Conservation (phyloP, 2,113 vertebrate species). For the Sakesphorus luctuosus region DNA sequence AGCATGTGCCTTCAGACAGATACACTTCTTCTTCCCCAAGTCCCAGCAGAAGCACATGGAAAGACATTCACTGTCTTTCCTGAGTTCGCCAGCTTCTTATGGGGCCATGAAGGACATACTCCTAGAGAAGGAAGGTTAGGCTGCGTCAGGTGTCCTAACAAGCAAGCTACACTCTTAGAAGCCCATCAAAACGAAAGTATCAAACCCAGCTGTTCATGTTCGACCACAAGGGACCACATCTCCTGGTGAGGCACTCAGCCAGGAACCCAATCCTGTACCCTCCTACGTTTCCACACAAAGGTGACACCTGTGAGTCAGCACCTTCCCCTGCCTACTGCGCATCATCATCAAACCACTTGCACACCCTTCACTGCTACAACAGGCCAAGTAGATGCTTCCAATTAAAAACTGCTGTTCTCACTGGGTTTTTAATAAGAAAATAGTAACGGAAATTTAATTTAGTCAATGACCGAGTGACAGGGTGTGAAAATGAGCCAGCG, state of each 20-base stretch:
- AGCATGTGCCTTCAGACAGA: not conserved
- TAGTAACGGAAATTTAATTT: constrained; percentile 59
- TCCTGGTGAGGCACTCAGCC: not conserved
- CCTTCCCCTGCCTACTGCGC: not conserved
- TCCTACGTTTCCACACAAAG: not conserved
- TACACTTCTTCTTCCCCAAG: not conserved
- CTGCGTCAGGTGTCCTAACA: not conserved
- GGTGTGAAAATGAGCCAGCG: not conserved
- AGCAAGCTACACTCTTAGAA: not conserved
- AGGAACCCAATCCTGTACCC: not conserved
- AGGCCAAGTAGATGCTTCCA: not conserved
- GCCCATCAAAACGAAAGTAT: not conserved
- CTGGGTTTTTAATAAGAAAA: not conserved
- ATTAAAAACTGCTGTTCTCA: not conserved
- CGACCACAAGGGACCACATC: accelerated
- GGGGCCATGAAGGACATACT: not conserved
- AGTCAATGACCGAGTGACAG: not conserved
- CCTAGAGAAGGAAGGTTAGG: not conserved
- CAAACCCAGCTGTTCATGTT: not conserved
- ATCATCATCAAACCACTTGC: not conserved
- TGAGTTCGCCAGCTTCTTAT: not conserved
- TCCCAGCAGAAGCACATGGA: not conserved
- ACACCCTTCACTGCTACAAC: not conserved
- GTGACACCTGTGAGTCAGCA: not conserved
- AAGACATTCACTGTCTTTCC: not conserved